Evolutionary conservation across 1,140 invertebrate species (phyloP).

Genomic region (Drosophila teissieri): DNA sequence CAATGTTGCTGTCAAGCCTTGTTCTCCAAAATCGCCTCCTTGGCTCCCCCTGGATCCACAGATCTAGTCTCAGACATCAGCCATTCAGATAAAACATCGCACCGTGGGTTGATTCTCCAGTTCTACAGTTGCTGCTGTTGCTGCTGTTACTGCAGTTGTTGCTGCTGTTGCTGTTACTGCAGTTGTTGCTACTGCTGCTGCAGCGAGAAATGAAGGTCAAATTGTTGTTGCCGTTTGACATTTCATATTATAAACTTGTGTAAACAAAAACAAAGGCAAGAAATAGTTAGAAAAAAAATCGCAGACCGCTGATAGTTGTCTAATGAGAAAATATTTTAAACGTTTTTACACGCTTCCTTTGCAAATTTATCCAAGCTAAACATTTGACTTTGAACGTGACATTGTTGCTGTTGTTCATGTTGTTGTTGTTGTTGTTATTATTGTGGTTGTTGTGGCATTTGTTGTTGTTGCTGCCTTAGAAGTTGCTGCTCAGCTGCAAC

Average conservation of each 20-base stretch:
- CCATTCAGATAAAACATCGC: conserved; percentile 60
- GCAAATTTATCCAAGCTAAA: conserved; percentile 71
- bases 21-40: conserved; percentile 23
- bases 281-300: conserved; percentile 41
- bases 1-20: conserved; percentile 74
- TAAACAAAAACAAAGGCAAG: conserved; percentile 39
- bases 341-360: conserved; percentile 81
- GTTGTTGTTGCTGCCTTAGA: conserved; percentile 26
- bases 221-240: conserved; percentile 71
- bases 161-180: conserved; percentile 54
- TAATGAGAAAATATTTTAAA: conserved; percentile 83
- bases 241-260: conserved; percentile 77
- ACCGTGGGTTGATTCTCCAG: conserved; percentile 62
- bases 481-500: conserved; percentile 64
- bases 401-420: conserved; percentile 60
- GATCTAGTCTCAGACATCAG: conserved; percentile 69
- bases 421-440: conserved; percentile 19
- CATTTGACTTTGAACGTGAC: conserved; percentile 83
- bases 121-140: conserved; percentile 50
- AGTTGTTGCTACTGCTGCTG: conserved; percentile 48
- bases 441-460: conserved; percentile 1
- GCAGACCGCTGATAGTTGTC: conserved; percentile 60
- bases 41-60: conserved; percentile 37
- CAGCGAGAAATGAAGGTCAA: conserved; percentile 77
- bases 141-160: conserved; percentile 40